phyloP scores from a whole-genome alignment of 2,797 vertebrate genomes.

The Channallabes apus region DNA sequence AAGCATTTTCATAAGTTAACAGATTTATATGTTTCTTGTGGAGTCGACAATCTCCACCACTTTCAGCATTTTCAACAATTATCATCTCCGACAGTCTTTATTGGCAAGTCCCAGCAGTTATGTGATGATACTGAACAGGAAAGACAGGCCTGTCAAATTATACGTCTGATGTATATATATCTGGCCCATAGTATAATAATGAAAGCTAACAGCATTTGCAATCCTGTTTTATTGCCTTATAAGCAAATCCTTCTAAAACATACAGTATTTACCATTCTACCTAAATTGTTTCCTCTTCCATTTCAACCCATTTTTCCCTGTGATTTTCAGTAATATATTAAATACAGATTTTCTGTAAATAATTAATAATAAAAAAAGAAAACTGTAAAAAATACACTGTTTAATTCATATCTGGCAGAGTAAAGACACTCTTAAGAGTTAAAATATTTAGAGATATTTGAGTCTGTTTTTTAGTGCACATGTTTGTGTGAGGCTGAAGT shows the following conservation, averaged over 20 bases:
- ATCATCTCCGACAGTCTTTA: background rate
- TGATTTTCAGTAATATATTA: background rate
- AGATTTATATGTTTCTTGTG: background rate
- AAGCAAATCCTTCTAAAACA: background rate
- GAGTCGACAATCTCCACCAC: background rate
- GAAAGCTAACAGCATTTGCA: background rate
- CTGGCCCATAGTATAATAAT: background rate
- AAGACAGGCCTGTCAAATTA: background rate
- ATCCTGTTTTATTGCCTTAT: background rate
- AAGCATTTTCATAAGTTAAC: background rate
- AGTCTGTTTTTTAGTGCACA: constrained; percentile 50
- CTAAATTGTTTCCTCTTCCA: background rate
- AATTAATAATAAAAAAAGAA: background rate
- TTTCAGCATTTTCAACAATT: background rate
- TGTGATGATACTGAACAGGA: background rate
- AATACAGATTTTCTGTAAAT: background rate
- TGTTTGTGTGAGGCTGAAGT: constrained; percentile 40
- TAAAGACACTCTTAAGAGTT: constrained; percentile 51
- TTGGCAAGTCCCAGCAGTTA: background rate
- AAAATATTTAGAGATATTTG: constrained; percentile 45
- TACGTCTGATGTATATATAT: background rate
- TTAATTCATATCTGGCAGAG: background rate
- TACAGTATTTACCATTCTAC: background rate
- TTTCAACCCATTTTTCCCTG: background rate
- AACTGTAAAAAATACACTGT: background rate